phyloP scores from a whole-genome alignment of 2,797 vertebrate genomes.

The Acanthis flammea region DNA sequence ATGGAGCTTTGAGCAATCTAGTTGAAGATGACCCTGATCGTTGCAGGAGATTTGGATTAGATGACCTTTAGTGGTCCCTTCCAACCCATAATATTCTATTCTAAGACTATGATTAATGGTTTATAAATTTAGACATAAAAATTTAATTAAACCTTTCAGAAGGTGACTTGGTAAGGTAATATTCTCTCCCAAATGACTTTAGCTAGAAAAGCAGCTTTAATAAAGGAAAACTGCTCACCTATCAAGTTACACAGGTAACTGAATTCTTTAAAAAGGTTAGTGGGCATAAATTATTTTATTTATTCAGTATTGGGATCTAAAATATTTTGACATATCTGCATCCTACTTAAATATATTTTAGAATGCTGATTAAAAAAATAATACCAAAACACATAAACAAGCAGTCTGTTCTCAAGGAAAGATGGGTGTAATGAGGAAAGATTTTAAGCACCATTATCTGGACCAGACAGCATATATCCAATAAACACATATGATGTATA shows the following conservation, averaged over 20 bases:
- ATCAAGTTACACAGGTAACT: background rate
- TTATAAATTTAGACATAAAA: slow-evolving; percentile 59
- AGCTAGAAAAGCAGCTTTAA: background rate
- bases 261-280: background rate
- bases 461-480: background rate
- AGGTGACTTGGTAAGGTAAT: background rate
- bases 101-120: background rate
- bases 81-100: background rate
- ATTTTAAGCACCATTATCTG: background rate
- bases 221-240: background rate
- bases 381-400: background rate
- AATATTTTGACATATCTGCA: background rate
- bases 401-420: background rate
- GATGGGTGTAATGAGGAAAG: background rate
- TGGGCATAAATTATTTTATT: background rate
- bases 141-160: slow-evolving; percentile 38
- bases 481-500: background rate
- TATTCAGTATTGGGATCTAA: background rate
- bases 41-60: background rate
- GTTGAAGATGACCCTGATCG: background rate
- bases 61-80: background rate
- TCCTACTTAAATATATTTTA: background rate
- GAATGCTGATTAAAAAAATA: background rate
- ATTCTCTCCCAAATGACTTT: background rate
- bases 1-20: background rate